A percentile compares a stretch with the other conserved stretches of the same genome.
Evolutionary conservation across 2,888 invertebrate species (phyloP).

Genomic region (Lycia hirtaria): DNA sequence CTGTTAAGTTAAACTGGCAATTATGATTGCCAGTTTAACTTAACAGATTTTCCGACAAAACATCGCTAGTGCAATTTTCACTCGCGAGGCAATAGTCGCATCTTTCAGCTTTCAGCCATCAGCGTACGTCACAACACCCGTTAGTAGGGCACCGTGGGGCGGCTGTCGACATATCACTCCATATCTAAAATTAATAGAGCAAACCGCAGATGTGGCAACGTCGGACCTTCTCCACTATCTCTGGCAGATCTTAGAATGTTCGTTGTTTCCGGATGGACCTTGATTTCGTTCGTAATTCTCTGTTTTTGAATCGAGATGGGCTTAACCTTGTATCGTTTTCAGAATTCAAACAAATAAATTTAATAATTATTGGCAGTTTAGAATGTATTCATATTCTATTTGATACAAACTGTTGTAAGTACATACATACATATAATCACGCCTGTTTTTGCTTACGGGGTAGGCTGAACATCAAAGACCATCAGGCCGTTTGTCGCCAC

Average conservation of each 20-base stretch:
- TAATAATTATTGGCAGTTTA: background rate
- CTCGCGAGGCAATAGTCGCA: no score
- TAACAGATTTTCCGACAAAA: no score
- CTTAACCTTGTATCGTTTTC: conserved; percentile 18
- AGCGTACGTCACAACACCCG: conserved; percentile 14
- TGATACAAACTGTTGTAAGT: no score
- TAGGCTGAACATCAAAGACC: no score
- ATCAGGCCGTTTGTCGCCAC: no score
- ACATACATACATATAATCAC: no score
- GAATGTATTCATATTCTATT: no score
- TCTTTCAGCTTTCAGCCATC: background rate
- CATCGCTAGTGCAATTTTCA: no score
- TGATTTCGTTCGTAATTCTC: conserved; percentile 10
- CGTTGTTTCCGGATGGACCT: conserved; percentile 13
- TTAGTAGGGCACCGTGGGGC: conserved; percentile 18
- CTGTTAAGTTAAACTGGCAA: no score
- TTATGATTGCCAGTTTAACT: no score
- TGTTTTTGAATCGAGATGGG: conserved; percentile 8
- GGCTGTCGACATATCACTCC: conserved; percentile 42
- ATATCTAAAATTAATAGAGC: conserved; percentile 60
- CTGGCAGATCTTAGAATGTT: conserved; percentile 16
- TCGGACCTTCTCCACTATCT: conserved; percentile 13
- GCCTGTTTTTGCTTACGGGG: no score
- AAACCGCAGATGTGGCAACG: conserved; percentile 58
- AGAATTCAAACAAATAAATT: background rate